Conservation (phyloP, 2,797 vertebrate genomes). For the Tragopan temminckii region DNA sequence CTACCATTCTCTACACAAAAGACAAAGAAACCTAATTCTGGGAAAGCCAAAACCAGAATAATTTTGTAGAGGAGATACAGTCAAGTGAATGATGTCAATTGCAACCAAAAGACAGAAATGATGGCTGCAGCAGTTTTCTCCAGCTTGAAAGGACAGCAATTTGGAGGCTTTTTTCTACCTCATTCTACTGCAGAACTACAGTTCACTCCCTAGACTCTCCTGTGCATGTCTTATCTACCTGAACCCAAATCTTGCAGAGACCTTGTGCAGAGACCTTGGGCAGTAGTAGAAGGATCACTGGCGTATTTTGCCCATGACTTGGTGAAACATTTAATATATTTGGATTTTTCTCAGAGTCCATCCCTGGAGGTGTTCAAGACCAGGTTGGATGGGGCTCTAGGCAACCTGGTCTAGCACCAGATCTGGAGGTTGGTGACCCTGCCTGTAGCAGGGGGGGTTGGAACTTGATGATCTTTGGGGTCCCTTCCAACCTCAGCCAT, state of each 20-base stretch:
- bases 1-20: neutral
- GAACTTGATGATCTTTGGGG: too few relatives aligned
- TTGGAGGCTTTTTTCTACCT: neutral
- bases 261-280: neutral
- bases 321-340: neutral
- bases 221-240: fast-evolving
- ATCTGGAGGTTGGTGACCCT: too few relatives aligned
- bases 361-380: too few relatives aligned
- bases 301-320: neutral
- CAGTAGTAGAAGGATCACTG: neutral
- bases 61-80: neutral
- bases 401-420: too few relatives aligned
- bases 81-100: neutral
- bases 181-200: neutral
- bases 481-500: too few relatives aligned
- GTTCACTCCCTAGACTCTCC: neutral
- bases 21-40: neutral
- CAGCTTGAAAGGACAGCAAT: neutral
- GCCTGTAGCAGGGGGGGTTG: too few relatives aligned
- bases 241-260: neutral
- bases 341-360: neutral
- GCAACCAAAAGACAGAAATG: neutral
- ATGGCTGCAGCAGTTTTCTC: neutral
- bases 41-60: neutral
- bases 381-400: too few relatives aligned